These are phyloP conservation scores for Corythornis madagascariensis DNA, from an alignment of 2,113 vertebrate species.

Conservation along the genomic window DNA sequence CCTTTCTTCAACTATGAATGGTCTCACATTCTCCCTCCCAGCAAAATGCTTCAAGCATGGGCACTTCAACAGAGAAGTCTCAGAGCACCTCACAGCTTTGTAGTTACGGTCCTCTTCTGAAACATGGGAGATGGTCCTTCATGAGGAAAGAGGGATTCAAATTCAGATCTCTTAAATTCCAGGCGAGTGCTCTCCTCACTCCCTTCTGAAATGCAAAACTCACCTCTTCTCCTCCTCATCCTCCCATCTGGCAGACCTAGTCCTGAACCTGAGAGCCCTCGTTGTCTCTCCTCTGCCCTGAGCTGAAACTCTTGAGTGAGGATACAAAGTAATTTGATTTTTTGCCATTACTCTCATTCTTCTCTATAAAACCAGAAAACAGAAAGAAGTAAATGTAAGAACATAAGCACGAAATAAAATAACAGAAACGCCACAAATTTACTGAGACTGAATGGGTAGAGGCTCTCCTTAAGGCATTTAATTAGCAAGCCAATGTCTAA, in stretches of 20 bases:
- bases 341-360: background rate
- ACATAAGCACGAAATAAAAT: conserved; percentile 22
- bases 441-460: conserved; percentile 28
- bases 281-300: background rate
- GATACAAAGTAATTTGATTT: background rate
- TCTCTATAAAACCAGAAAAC: conserved; percentile 1
- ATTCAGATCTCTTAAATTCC: background rate
- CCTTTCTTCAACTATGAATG: background rate
- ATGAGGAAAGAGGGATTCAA: background rate
- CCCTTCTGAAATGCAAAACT: background rate
- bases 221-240: background rate
- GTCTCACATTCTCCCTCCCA: background rate
- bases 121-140: background rate
- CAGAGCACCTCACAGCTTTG: background rate
- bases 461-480: conserved; percentile 68
- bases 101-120: background rate
- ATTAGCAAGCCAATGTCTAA: conserved; percentile 72
- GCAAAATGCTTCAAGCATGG: background rate
- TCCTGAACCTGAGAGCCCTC: background rate
- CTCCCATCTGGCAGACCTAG: background rate
- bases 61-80: background rate
- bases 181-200: background rate
- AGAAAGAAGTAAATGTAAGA: conserved; percentile 4
- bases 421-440: conserved; percentile 44
- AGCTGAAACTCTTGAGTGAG: background rate